phyloP scores from a whole-genome alignment of 2,797 vertebrate species.

The Propithecus perrieri region DNA sequence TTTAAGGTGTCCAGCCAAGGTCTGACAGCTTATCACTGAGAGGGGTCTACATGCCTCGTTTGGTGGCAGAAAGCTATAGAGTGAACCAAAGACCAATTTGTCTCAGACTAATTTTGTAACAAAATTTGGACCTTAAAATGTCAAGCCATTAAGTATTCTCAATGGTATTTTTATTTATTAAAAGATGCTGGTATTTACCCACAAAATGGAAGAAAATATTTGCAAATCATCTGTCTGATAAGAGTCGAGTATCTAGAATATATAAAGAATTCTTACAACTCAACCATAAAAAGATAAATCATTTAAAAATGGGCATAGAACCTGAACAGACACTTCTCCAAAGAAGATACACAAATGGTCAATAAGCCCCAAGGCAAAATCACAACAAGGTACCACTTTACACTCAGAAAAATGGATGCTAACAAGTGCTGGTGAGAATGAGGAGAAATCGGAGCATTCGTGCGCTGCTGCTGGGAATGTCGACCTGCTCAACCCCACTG shows the following conservation, averaged over 20 bases:
- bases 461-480: neutral
- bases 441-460: neutral
- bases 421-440: neutral
- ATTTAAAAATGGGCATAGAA: neutral
- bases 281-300: neutral
- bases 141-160: neutral
- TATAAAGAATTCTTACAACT: neutral
- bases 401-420: neutral
- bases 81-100: neutral
- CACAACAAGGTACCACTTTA: neutral
- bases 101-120: neutral
- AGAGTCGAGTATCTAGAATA: neutral
- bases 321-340: neutral
- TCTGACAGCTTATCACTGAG: neutral
- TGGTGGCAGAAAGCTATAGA: neutral
- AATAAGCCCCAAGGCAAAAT: neutral
- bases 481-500: neutral
- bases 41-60: neutral
- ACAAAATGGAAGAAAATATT: neutral
- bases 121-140: neutral
- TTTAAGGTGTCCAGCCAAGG: neutral
- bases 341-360: neutral
- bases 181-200: neutral
- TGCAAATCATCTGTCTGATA: neutral
- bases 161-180: constrained; percentile 34